phyloP scores from a whole-genome alignment of 1,140 invertebrate species.

The Agrilus planipennis region DNA sequence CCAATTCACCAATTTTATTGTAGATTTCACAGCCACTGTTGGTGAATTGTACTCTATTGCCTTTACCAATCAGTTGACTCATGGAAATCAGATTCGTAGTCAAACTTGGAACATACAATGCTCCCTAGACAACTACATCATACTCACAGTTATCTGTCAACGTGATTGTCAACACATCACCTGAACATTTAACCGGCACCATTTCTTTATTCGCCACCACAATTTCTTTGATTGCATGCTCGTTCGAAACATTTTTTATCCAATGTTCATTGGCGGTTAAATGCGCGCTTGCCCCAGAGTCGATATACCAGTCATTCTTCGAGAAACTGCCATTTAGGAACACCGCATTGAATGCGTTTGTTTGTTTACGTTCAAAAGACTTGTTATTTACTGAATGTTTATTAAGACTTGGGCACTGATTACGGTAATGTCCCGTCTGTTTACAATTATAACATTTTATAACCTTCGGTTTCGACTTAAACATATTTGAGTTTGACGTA shows the following conservation, averaged over 20 bases:
- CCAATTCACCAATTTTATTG: background rate
- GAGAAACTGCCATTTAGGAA: background rate
- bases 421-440: background rate
- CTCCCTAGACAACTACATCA: background rate
- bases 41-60: background rate
- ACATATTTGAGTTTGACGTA: too few relatives aligned
- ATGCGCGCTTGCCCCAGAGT: background rate
- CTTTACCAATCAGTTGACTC: background rate
- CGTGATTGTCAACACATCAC: background rate
- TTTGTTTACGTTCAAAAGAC: background rate
- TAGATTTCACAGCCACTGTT: background rate
- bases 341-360: background rate
- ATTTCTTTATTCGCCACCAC: background rate
- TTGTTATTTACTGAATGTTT: background rate
- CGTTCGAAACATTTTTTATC: background rate
- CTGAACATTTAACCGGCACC: background rate
- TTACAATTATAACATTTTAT: background rate
- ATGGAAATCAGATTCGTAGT: background rate
- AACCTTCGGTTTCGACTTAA: too few relatives aligned
- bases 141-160: background rate
- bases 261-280: background rate
- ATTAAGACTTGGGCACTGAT: background rate
- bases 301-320: background rate
- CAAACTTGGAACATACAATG: slow-evolving; percentile 3
- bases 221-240: background rate